phyloP scores from a whole-genome alignment of 2,113 vertebrate genomes.

The Bufo gargarizans region DNA sequence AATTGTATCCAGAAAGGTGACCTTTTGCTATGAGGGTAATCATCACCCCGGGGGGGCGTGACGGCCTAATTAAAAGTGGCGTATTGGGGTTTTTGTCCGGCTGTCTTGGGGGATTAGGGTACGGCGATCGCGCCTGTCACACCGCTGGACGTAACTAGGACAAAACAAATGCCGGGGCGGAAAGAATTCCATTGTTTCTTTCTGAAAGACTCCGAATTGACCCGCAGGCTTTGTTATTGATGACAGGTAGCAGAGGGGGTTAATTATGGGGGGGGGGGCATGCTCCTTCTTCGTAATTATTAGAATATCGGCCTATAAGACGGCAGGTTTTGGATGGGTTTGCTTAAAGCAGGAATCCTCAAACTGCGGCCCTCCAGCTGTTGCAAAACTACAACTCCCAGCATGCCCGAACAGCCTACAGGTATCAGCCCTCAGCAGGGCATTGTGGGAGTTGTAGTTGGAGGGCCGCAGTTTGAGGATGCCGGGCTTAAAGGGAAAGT shows the following conservation, averaged over 20 bases:
- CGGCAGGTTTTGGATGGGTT: too few relatives aligned
- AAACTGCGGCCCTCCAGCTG: too few relatives aligned
- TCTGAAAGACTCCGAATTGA: background rate
- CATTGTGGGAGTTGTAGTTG: too few relatives aligned
- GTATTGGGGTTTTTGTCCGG: constrained; percentile 42
- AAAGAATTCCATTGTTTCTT: constrained; percentile 1
- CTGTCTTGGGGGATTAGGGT: background rate
- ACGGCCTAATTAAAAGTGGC: constrained; percentile 28
- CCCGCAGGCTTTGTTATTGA: background rate
- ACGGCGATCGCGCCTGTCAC: background rate
- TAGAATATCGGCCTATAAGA: background rate
- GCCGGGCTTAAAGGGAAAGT: too few relatives aligned
- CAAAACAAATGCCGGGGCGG: background rate
- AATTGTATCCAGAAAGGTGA: background rate
- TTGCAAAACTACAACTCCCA: too few relatives aligned
- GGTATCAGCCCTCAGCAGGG: too few relatives aligned
- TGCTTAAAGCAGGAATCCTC: too few relatives aligned
- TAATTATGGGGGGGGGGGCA: background rate
- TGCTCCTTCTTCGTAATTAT: background rate
- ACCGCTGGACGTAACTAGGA: background rate
- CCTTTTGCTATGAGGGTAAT: constrained; percentile 39
- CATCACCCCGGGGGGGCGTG: background rate
- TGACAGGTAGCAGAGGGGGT: background rate
- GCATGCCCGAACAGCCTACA: too few relatives aligned
- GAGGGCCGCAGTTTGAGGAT: too few relatives aligned